Evolutionary conservation across 2,113 vertebrate species (phyloP), one percentile per base, ranked within the genome.

Genomic region (Aptenodytes patagonicus): DNA sequence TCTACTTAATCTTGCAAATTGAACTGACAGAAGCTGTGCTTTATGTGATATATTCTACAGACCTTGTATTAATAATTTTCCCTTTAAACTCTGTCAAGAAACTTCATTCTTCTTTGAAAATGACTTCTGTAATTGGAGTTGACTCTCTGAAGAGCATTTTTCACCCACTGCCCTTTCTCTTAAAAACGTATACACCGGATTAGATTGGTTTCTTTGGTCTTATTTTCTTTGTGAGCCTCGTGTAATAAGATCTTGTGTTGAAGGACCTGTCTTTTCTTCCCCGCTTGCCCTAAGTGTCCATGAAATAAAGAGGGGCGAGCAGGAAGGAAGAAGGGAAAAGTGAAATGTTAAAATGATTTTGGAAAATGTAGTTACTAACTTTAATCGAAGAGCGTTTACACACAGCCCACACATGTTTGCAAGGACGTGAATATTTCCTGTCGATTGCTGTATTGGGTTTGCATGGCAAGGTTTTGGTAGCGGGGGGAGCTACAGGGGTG

Each of bases 141-240:
- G 64, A 78, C 29, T 96, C 66, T 83, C 90, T 32, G 28, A 94
- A 79, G 44, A 57, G 17, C 38, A 16, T 69, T 76, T 87, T 87
- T 87, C 17, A 83, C 21, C 36, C 34, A 38, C 31, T 94, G 44
- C 15, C 13, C 66, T 86, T 87, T 87, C 31, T 71, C 40, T 86
- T 83, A 64, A 89, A 92, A 92, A 90, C 25, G 8, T 68, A 24
- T 66, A n/a, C 68, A 61, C 25, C 28, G 47, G 52, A 81, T 90
- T 61, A 90, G 34, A 25, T 81, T 57, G n/a, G 11, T 60, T 95
- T 90, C 60, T 96, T 95, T 89, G 64, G 61, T 87, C 60, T 90
- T 89, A 19, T 36, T 93, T 97, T 81, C 79, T 81, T 89, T 79
- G 36, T 86, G 40, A 92, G 32, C 60, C 42, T 78, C 5, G 5